Evolutionary conservation across 2,888 invertebrate species (phyloP), one percentile per base, ranked within the genome.

Genomic region (Phasia obesa): DNA sequence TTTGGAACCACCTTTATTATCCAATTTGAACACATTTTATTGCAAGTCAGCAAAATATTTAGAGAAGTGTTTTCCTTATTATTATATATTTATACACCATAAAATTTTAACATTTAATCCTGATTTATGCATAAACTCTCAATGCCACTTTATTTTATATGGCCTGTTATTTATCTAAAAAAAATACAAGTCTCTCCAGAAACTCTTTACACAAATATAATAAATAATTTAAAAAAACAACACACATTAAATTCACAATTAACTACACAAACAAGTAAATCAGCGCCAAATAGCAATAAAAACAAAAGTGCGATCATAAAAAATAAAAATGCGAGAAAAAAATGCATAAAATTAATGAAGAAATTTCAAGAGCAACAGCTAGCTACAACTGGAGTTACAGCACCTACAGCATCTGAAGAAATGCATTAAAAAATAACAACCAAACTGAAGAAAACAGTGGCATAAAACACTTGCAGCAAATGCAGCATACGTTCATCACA

Each of bases 211-310:
- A 51, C 64, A 59, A 49, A 51, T 25, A 42, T 65, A 47, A 65
- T 79, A 71, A 79, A 79, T 73, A 70, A 78, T 71, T 78, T 44
- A 60, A 65, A 19, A 11, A 55, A 57, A 59, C 25, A 25, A 31
- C 62, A 64, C 59, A 9, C 83, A 76, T 76, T 71, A 76, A 83
- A 71, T 60, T 57, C 55, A 49, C 65, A 69, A 81, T 79, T 76
- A 84, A 71, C 71, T 79, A 47, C 75, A 64, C 73, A 79, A 83
- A 77, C 83, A 69, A 84, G 82, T 84, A 82, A 79, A 77, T 67
- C 73, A 76, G 73, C 78, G 77, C 77, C 84, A 73, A 78, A 78
- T 17, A 71, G 73, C 44, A 73, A 79, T 74, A 82, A 84, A 81
- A 69, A 74, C 49, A 49, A 62, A 75, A 57, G 47, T 44, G 49